Conservation (phyloP, 2,888 invertebrate genomes). For the Seira musarum region DNA sequence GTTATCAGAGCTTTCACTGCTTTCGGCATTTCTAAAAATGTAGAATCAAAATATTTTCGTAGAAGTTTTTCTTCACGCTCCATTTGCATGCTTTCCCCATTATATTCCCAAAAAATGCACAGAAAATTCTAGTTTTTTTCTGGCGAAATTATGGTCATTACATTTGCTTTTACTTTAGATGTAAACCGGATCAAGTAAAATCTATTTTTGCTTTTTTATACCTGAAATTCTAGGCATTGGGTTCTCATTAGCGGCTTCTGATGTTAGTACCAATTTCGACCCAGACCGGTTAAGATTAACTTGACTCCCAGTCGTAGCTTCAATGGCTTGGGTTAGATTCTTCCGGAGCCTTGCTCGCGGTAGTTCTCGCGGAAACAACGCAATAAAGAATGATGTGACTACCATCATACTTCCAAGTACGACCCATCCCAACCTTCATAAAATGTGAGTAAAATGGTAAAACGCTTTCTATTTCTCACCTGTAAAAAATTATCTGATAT, state of each 20-base stretch:
- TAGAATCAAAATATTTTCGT: no score
- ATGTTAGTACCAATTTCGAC: slow-evolving; percentile 62
- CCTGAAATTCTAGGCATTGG: slow-evolving; percentile 64
- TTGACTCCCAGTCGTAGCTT: slow-evolving; percentile 50
- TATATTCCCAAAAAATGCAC: no score
- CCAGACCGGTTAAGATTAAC: slow-evolving; percentile 57
- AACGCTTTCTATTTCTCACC: neutral
- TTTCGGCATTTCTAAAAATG: slow-evolving; percentile 75
- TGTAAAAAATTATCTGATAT: no score
- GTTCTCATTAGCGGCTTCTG: slow-evolving; percentile 58
- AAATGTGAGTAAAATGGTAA: neutral
- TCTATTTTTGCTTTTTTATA: slow-evolving; percentile 34
- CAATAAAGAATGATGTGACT: slow-evolving; percentile 77
- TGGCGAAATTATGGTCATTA: no score
- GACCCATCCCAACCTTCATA: slow-evolving; percentile 71
- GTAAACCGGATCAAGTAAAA: no score
- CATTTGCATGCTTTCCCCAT: no score
- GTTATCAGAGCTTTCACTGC: slow-evolving; percentile 77
- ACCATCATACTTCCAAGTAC: slow-evolving; percentile 76
- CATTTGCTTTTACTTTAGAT: no score
- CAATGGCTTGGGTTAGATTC: slow-evolving; percentile 49
- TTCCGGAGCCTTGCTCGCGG: slow-evolving; percentile 72
- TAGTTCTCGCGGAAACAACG: slow-evolving; percentile 78
- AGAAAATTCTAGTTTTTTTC: no score
- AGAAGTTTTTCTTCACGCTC: no score